Evolutionary conservation across 1,140 invertebrate genomes (phyloP).

Genomic region (Drosophila pallidifrons): DNA sequence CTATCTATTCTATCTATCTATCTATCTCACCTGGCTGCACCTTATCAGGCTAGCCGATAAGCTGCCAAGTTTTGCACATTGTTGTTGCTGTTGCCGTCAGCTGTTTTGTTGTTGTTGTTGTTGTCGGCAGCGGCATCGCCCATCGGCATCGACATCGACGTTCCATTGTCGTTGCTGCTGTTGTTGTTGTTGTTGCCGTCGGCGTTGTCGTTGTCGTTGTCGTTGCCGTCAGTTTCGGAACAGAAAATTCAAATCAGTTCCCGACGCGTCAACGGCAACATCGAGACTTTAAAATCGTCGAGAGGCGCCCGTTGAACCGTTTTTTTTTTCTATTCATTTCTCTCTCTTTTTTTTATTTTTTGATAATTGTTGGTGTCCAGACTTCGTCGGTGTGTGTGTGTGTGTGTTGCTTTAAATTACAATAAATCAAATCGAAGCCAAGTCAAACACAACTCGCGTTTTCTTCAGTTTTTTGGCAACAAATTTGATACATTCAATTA

Average conservation of each 20-base stretch:
- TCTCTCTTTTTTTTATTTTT: constrained; percentile 14
- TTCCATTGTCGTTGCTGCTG: constrained; percentile 36
- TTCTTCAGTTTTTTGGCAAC: constrained; percentile 20
- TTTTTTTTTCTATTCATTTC: constrained; percentile 1
- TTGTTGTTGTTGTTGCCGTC: constrained; percentile 43
- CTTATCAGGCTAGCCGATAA: constrained; percentile 67
- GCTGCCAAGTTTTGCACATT: constrained; percentile 57
- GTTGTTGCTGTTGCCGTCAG: constrained; percentile 38
- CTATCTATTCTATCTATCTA: constrained; percentile 43
- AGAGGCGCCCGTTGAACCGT: constrained; percentile 27
- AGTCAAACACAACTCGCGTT: constrained; percentile 31
- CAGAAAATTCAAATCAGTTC: constrained; percentile 72
- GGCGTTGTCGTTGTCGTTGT: constrained; percentile 21
- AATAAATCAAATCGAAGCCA: constrained; percentile 48
- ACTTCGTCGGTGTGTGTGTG: constrained; percentile 17
- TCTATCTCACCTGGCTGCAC: constrained; percentile 43
- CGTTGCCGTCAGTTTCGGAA: constrained; percentile 42
- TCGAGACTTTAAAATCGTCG: constrained; percentile 36
- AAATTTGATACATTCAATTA: neutral
- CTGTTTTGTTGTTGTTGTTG: constrained; percentile 25
- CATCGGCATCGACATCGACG: constrained; percentile 33
- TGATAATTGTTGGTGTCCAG: constrained; percentile 1
- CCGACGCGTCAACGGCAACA: constrained; percentile 53
- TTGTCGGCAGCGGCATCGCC: constrained; percentile 18
- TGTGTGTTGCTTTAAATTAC: constrained; percentile 37